phyloP scores from a whole-genome alignment of 2,797 vertebrate species.

The Acridotheres tristis region DNA sequence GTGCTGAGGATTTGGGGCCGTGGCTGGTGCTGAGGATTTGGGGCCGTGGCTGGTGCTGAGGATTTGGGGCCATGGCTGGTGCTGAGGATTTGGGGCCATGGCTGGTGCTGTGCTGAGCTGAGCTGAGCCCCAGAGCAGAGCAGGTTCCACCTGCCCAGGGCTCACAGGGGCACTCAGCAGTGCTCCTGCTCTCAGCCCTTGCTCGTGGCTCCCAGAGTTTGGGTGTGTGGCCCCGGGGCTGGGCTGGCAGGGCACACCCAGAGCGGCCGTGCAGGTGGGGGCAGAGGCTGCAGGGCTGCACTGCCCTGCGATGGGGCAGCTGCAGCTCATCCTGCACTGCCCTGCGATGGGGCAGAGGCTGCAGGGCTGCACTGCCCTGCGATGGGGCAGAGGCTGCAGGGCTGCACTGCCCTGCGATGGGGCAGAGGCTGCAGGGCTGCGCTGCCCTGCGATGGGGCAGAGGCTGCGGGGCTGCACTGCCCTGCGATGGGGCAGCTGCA shows the following conservation, averaged over 20 bases:
- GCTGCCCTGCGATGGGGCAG: background rate
- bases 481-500: background rate
- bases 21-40: too few species aligned
- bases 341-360: background rate
- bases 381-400: background rate
- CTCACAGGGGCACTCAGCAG: background rate
- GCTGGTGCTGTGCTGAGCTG: background rate
- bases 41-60: too few species aligned
- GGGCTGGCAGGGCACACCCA: background rate
- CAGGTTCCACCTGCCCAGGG: background rate
- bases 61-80: background rate
- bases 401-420: background rate
- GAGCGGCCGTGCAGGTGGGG: background rate
- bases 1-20: too few species aligned
- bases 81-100: background rate
- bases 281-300: background rate
- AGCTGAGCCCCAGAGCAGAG: background rate
- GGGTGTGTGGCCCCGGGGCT: accelerated
- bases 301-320: background rate
- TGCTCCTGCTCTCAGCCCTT: accelerated
- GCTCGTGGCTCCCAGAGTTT: background rate
- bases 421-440: background rate
- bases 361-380: background rate
- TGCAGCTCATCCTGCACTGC: background rate
- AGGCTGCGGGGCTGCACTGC: background rate